A percentile compares a stretch with the other conserved stretches of the same genome.
Conservation (phyloP, 2,113 vertebrate genomes). For the Eretmochelys imbricata region DNA sequence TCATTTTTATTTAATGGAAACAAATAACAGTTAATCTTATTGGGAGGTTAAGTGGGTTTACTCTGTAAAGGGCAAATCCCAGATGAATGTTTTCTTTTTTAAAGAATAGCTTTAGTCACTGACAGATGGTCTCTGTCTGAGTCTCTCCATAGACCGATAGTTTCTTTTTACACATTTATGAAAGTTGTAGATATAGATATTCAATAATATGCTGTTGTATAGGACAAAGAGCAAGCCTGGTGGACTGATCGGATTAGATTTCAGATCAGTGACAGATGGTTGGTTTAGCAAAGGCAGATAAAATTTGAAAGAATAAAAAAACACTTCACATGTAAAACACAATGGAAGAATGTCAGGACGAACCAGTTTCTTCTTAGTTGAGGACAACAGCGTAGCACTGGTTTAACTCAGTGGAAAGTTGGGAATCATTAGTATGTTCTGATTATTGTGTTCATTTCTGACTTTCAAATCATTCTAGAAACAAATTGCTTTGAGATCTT, state of each 20-base stretch:
- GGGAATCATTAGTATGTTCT: neutral
- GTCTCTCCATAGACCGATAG: constrained; percentile 79
- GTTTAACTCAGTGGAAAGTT: neutral
- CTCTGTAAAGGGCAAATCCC: constrained; percentile 84
- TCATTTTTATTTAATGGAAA: constrained; percentile 87
- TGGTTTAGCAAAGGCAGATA: constrained; percentile 77
- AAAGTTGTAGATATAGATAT: constrained; percentile 84
- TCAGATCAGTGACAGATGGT: constrained; percentile 82
- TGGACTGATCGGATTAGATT: constrained; percentile 81
- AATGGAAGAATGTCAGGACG: constrained; percentile 34
- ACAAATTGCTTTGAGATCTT: neutral
- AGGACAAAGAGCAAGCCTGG: constrained; percentile 76
- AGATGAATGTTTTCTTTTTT: constrained; percentile 81
- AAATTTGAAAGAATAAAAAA: constrained; percentile 59
- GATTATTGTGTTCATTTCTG: constrained; percentile 26
- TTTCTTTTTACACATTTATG: constrained; percentile 86
- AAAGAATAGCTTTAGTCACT: constrained; percentile 79
- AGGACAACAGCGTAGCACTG: neutral
- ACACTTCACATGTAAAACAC: constrained; percentile 60
- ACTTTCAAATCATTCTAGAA: constrained; percentile 34
- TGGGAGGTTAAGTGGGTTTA: constrained; percentile 87
- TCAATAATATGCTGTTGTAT: constrained; percentile 77
- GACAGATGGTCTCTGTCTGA: constrained; percentile 88
- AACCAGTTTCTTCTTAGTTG: neutral
- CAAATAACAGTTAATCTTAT: constrained; percentile 88